Evolutionary conservation across 2,797 vertebrate species (phyloP).

Genomic region (Emydoidea blandingii): DNA sequence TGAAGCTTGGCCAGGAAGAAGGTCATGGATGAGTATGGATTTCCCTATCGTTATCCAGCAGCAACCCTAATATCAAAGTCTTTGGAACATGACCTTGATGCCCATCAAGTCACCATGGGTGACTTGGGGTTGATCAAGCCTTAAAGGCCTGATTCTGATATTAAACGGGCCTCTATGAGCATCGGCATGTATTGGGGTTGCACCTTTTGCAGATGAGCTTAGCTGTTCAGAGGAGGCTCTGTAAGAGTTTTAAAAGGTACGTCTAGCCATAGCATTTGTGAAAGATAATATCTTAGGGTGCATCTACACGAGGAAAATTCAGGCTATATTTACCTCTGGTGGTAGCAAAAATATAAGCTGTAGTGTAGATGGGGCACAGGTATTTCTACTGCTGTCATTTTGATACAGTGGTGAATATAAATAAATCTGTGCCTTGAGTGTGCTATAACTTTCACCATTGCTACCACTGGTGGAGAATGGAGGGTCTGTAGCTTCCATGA

Average conservation of each 20-base stretch:
- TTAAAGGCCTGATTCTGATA: fast-evolving
- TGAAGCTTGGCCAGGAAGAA: background rate
- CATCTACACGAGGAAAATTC: background rate
- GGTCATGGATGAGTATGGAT: background rate
- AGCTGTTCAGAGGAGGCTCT: fast-evolving
- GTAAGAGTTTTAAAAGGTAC: fast-evolving
- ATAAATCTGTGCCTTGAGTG: background rate
- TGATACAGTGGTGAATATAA: background rate
- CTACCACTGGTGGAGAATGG: background rate
- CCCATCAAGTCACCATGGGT: fast-evolving
- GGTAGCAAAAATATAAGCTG: fast-evolving
- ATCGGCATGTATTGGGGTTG: too few species aligned
- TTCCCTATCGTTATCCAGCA: background rate
- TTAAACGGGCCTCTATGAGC: too few species aligned
- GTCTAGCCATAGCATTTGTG: background rate
- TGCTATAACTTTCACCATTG: background rate
- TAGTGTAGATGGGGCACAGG: background rate
- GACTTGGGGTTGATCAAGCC: fast-evolving
- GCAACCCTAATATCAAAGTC: background rate
- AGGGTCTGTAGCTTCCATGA: background rate
- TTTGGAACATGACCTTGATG: background rate
- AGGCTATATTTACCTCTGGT: background rate
- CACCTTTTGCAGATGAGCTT: fast-evolving
- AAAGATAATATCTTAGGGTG: background rate
- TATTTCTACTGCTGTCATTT: background rate